Conservation (phyloP, 1,140 invertebrate species). For the Platyscapa corneri region DNA sequence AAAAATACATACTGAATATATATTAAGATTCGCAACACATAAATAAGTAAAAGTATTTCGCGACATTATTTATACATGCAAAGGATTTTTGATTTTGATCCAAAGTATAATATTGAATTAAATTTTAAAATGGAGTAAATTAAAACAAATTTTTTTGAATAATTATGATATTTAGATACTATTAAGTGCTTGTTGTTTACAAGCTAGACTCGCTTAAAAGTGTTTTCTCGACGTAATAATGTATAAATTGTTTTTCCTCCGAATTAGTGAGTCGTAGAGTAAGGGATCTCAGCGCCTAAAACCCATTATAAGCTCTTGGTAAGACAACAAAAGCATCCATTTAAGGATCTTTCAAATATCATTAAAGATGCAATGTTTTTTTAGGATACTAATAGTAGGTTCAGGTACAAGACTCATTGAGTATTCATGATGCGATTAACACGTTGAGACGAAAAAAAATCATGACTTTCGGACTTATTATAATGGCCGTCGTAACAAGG, state of each 20-base stretch:
- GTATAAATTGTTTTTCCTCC: constrained; percentile 20
- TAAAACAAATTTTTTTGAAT: too few species aligned
- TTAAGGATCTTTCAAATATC: constrained; percentile 51
- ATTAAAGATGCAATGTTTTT: constrained; percentile 53
- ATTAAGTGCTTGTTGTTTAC: background rate
- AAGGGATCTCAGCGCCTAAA: constrained; percentile 30
- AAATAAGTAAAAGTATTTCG: background rate
- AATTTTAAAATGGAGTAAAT: too few species aligned
- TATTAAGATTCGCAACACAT: background rate
- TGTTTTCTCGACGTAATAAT: constrained; percentile 21
- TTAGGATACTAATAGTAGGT: constrained; percentile 24
- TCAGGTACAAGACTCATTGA: background rate
- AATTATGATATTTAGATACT: background rate
- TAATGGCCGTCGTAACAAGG: background rate
- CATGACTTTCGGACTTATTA: background rate
- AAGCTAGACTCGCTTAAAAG: background rate
- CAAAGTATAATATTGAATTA: too few species aligned
- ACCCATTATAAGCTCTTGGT: constrained; percentile 29
- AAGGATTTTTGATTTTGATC: too few species aligned
- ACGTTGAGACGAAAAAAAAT: constrained; percentile 26
- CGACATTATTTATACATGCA: too few species aligned
- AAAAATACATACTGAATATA: background rate
- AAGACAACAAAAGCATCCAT: constrained; percentile 43
- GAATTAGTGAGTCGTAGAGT: constrained; percentile 27
- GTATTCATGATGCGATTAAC: constrained; percentile 52